Base-by-base conservation (phyloP, 2,888 invertebrate species). In the Drosophila longiperda region DNA sequence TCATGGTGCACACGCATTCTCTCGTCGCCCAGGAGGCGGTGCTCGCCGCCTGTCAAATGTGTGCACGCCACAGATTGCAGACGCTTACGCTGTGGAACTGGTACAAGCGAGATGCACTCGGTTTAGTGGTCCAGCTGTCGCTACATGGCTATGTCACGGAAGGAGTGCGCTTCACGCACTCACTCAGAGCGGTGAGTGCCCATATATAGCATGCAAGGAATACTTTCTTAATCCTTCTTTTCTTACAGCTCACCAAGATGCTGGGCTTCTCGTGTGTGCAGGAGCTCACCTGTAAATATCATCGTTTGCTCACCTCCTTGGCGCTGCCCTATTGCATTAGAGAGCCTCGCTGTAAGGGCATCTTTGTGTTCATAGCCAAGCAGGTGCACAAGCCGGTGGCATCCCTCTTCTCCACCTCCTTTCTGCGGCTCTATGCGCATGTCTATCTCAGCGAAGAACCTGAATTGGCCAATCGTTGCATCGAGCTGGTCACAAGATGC, bases 371-470 rank as follows among this genome's bases (percentile, higher is more conserved):
- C 0, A 86, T 92, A 17, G 89, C 92, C 3, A 92, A 92, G 57
- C 85, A 91, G 4, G 68, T 91, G 11, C 87, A 90, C 0, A 92
- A 91, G 42, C 84, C 92, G 1, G 79, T 92, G 12, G 93, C 95
- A 0, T 95, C 95, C 45, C 94, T 96, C 79, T 93, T 97, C 17
- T 94, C 94, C 2, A 95, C 94, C 64, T 95, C 96, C 66, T 96
- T 96, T 87, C 94, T 96, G 58, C 95, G 95, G 57, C 95, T 96
- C 58, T 97, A 96, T 79, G 94, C 96, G 1, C 94, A 96, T 75
- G 93, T 96, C 3, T 95, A 95, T 89, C 93, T 97, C 63, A 95
- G 95, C 42, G 95, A 96, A 91, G 90, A 94, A 0, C 93, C 94
- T 2, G 94, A 94, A 29, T 93, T 95, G 15, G 94, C 94, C 12